phyloP scores from a whole-genome alignment of 2,797 vertebrate genomes.

The Adelosebastes latens region DNA sequence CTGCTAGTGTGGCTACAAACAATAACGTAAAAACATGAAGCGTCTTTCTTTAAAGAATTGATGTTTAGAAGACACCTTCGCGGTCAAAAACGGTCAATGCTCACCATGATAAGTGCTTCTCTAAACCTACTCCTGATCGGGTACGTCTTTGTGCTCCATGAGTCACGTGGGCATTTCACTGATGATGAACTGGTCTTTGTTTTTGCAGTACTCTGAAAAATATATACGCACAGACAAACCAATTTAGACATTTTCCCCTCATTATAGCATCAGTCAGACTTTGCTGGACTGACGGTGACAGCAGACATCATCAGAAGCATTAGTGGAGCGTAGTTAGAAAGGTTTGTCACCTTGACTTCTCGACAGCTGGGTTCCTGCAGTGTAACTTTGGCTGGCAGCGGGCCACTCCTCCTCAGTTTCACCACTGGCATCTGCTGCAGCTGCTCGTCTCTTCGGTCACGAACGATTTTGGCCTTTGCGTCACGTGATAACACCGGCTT shows the following conservation, averaged over 20 bases:
- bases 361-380: constrained; percentile 4
- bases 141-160: constrained; percentile 17
- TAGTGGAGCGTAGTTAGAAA: not conserved
- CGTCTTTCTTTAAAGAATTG: not conserved
- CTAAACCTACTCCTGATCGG: constrained; percentile 53
- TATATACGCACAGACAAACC: not conserved
- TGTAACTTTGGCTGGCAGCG: not conserved
- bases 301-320: not conserved
- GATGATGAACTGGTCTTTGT: not conserved
- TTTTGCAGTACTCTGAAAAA: constrained; percentile 35
- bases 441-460: not conserved
- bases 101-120: constrained; percentile 21
- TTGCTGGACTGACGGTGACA: not conserved
- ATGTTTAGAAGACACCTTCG: too few relatives aligned
- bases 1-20: not conserved
- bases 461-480: not conserved
- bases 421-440: constrained; percentile 50
- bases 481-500: not conserved
- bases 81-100: not conserved
- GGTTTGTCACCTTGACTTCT: constrained; percentile 45
- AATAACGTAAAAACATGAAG: not conserved
- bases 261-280: not conserved
- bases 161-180: accelerated
- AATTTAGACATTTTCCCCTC: not conserved
- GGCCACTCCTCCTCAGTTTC: constrained; percentile 24